Conservation (phyloP, 2,797 vertebrate species). For the Centroberyx gerrardi region DNA sequence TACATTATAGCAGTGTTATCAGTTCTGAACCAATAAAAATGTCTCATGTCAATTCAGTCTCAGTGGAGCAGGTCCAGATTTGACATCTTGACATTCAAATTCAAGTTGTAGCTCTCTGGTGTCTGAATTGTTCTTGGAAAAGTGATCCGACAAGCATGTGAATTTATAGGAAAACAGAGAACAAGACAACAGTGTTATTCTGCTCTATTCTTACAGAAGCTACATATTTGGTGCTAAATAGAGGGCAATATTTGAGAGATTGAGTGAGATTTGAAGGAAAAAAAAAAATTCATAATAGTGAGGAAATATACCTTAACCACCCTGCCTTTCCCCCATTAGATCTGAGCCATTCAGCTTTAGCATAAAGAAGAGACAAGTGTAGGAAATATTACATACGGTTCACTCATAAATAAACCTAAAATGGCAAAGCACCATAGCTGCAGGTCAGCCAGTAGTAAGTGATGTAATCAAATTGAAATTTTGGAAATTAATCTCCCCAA, state of each 20-base stretch:
- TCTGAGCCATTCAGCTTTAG: neutral
- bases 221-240: neutral
- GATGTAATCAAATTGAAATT: neutral
- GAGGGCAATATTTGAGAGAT: neutral
- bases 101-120: neutral
- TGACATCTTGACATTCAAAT: neutral
- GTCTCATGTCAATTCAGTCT: no score
- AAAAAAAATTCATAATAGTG: neutral
- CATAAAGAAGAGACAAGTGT: neutral
- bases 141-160: neutral
- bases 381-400: neutral
- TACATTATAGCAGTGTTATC: neutral
- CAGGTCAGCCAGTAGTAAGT: neutral
- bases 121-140: neutral
- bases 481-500: neutral
- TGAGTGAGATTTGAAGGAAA: no score
- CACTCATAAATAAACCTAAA: no score
- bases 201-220: neutral
- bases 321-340: neutral
- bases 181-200: neutral
- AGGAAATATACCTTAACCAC: no score
- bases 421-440: no score
- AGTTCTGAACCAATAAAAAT: neutral
- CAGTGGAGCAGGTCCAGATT: neutral
- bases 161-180: no score